Percentiles rank a stretch among this genome's conserved stretches.
phyloP scores from a whole-genome alignment of 2,888 invertebrate species.

The Cylloceria caligata region DNA sequence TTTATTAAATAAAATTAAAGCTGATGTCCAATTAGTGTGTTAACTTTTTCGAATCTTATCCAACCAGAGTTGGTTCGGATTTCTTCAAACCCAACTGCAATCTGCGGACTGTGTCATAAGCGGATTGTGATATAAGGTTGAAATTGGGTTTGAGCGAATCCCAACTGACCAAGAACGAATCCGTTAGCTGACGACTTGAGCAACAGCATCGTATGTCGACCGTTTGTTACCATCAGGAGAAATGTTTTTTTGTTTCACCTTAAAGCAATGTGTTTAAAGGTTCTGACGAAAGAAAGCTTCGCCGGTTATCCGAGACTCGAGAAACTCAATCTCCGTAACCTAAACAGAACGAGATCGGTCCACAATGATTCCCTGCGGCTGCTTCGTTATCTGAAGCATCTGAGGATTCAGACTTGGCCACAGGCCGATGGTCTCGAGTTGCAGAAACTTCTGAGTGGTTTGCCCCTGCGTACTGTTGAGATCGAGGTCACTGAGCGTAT shows the following conservation, averaged over 20 bases:
- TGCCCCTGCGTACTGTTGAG: conserved; percentile 91
- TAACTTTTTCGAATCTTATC: no score
- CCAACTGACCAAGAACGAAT: no score
- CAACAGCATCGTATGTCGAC: not conserved
- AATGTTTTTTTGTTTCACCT: not conserved
- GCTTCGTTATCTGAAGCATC: conserved; percentile 89
- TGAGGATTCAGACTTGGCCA: conserved; percentile 91
- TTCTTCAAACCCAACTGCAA: no score
- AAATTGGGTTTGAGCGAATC: no score
- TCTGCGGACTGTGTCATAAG: no score
- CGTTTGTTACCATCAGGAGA: not conserved
- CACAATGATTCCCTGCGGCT: conserved; percentile 90
- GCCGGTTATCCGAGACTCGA: conserved; percentile 90
- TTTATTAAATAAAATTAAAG: not conserved
- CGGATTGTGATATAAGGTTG: no score
- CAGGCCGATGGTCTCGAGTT: conserved; percentile 90
- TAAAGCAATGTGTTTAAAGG: conserved; percentile 82
- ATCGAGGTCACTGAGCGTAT: conserved; percentile 91
- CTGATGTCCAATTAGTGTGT: not conserved
- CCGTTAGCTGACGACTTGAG: no score
- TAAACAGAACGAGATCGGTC: conserved; percentile 90
- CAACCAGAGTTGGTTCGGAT: no score
- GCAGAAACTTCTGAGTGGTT: conserved; percentile 89
- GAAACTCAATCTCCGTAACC: conserved; percentile 90
- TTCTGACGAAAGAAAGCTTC: conserved; percentile 90